Evolutionary conservation across 1,140 invertebrate species (phyloP), one percentile per base, ranked within the genome.

Genomic region (Holotrichia oblita): DNA sequence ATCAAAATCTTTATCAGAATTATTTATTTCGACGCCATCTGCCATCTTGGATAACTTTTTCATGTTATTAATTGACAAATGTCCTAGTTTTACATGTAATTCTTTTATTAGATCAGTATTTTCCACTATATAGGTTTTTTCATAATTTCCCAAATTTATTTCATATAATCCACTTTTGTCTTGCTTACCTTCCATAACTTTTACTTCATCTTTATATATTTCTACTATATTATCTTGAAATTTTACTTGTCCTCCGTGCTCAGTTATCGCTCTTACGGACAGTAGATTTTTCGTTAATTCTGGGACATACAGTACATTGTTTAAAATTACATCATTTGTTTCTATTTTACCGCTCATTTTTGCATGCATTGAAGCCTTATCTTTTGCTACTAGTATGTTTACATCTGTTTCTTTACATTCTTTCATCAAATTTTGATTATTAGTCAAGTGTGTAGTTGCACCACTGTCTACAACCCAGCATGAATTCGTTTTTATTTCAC

Each of bases 221-320:
- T 22, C n/a, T 10, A 24, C 59, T 64, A 3, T 48, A 48, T 48
- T 72, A 3, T 3, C 22, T 73, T 12, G 12, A 73, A 73, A 73
- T 14, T 34, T 40, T 27, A 73, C 72, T 73, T 73, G 17, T 24
- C 59, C 3, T 0, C 22, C 22, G 59, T 64, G 10, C 4, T 73
- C 72, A 73, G 72, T 73, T n/a, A 73, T 73, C 12, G 27, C 27
- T 8, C 17, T 76, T 55, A 76, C 72, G 4, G 72, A 78, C 40
- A 73, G 12, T 12, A 78, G 3, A 74, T 78, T 78, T 24, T 73
- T 78, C 6, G 20, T 73, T 55, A 73, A 14, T 40, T 78, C 55
- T 41, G 40, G 40, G 17, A 73, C 69, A 59, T 73, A 34, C 40
- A 73, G 55, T 17, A 78, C 69, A 78, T 73, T 27, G 10, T 40